phyloP scores from a whole-genome alignment of 2,797 vertebrate species.

The Lerista edwardsae region DNA sequence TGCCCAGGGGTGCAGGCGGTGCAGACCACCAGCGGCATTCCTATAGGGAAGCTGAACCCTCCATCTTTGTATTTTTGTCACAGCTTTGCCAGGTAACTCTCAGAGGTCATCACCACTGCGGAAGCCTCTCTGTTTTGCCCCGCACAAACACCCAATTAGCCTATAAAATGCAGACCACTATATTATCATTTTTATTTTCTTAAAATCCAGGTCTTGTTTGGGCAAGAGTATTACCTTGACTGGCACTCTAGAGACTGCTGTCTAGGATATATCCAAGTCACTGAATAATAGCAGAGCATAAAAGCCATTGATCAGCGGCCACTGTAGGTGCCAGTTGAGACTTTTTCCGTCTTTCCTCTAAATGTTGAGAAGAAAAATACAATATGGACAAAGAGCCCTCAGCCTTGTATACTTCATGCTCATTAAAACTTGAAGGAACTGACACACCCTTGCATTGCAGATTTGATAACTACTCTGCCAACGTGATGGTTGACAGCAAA shows the following conservation, averaged over 20 bases:
- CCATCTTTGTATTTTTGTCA: too few relatives aligned
- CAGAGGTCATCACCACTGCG: not conserved
- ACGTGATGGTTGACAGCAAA: constrained; percentile 96
- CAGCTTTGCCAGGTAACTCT: too few relatives aligned
- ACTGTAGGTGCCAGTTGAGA: not conserved
- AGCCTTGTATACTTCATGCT: not conserved
- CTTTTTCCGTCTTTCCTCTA: not conserved
- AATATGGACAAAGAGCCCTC: not conserved
- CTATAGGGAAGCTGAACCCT: too few relatives aligned
- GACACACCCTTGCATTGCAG: constrained; percentile 69
- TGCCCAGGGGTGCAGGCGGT: too few relatives aligned
- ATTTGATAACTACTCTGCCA: constrained; percentile 94
- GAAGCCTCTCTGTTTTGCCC: not conserved
- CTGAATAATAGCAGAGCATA: not conserved
- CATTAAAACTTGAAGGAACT: constrained; percentile 18
- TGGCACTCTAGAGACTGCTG: not conserved
- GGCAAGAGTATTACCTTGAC: too few relatives aligned
- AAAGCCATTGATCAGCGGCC: not conserved
- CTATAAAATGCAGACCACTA: not conserved
- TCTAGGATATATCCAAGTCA: not conserved
- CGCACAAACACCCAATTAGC: not conserved
- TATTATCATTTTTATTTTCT: not conserved
- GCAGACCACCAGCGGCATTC: too few relatives aligned
- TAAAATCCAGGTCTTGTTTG: too few relatives aligned
- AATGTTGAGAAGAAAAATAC: too few relatives aligned